phyloP scores from a whole-genome alignment of 2,888 invertebrate genomes.

The Polydesmus complanatus region DNA sequence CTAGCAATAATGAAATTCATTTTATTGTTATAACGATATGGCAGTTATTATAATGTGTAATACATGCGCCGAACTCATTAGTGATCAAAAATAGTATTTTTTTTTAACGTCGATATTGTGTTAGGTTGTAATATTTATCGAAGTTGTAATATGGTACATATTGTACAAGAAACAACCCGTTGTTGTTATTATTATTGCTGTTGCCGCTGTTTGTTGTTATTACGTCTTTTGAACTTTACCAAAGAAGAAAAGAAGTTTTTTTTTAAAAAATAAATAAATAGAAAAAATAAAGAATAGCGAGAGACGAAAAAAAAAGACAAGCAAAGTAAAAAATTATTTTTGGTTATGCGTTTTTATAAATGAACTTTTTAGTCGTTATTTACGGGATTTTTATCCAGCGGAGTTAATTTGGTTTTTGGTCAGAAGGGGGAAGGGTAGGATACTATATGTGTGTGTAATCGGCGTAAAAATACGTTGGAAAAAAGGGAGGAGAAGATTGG shows the following conservation, averaged over 20 bases:
- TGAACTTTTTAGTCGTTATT: neutral
- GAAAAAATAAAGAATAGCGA: too few relatives aligned
- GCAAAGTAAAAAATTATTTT: neutral
- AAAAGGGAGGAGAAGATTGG: neutral
- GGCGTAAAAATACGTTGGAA: neutral
- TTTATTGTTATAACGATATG: too few relatives aligned
- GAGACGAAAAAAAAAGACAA: neutral
- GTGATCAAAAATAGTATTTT: neutral
- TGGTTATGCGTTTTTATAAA: neutral
- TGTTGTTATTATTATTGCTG: too few relatives aligned
- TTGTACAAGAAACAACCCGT: neutral
- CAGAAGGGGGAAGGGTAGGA: neutral
- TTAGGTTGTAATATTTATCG: too few relatives aligned
- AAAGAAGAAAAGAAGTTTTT: too few relatives aligned
- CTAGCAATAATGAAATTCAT: too few relatives aligned
- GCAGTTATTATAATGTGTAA: too few relatives aligned
- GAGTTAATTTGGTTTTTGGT: neutral
- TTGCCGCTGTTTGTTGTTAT: neutral
- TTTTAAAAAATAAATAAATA: too few relatives aligned
- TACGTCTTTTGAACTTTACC: neutral
- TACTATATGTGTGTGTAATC: neutral
- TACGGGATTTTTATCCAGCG: neutral
- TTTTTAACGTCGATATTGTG: neutral
- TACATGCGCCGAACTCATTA: too few relatives aligned
- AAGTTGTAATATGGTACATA: neutral